Conservation (phyloP, 64 coral and sea anemone species). For the Montipora efflorescens region DNA sequence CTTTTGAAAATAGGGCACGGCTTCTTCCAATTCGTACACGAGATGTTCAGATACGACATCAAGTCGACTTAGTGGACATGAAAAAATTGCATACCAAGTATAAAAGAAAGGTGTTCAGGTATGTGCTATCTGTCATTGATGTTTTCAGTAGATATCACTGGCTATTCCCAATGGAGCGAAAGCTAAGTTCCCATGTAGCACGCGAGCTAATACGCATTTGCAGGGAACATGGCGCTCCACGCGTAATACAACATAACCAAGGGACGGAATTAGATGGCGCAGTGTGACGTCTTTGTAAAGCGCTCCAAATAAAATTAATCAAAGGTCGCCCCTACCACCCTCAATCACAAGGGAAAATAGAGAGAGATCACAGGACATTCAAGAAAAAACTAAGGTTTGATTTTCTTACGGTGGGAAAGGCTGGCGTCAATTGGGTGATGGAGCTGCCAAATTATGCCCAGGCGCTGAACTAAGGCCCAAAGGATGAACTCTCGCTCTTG, state of each 20-base stretch:
- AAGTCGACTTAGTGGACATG: too few relatives aligned
- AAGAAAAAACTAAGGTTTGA: constrained; percentile 30
- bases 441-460: not conserved
- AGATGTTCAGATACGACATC: too few relatives aligned
- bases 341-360: not conserved
- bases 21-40: constrained; percentile 7
- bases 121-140: constrained; percentile 39
- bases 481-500: constrained; percentile 32
- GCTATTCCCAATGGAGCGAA: constrained; percentile 44
- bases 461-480: constrained; percentile 33
- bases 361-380: not conserved
- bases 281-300: not conserved
- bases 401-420: not conserved
- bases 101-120: constrained; percentile 39
- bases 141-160: constrained; percentile 57
- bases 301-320: too few relatives aligned
- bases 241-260: not conserved
- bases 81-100: not conserved
- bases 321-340: not conserved
- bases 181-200: constrained; percentile 30
- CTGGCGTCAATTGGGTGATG: not conserved
- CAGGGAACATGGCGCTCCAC: too few relatives aligned
- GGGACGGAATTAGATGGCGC: constrained; percentile 23
- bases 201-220: not conserved
- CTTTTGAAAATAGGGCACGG: not conserved